These are phyloP conservation scores for Xylota sylvarum DNA, from an alignment of 2,888 invertebrate species.

Conservation along the genomic window DNA sequence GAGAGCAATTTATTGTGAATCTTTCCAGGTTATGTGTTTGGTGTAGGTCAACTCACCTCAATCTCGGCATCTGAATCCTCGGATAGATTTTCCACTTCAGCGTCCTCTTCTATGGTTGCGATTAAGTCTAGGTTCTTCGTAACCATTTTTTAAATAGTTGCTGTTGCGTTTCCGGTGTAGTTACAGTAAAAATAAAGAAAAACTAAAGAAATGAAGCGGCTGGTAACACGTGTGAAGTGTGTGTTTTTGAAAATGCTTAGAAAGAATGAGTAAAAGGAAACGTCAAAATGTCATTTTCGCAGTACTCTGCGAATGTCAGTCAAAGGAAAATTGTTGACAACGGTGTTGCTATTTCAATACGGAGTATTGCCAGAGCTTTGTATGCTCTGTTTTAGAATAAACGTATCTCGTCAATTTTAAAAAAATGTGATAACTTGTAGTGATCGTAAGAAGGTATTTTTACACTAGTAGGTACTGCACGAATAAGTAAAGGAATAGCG, in stretches of 20 bases:
- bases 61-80: conserved; percentile 93
- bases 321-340: neutral
- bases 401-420: too few species aligned
- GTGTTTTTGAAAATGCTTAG: conserved; percentile 47
- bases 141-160: conserved; percentile 78
- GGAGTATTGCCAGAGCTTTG: neutral
- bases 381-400: too few species aligned
- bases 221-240: conserved; percentile 53
- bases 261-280: conserved; percentile 35
- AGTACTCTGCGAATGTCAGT: conserved; percentile 3
- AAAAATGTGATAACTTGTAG: too few species aligned
- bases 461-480: too few species aligned
- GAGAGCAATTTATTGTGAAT: neutral
- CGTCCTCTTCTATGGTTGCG: conserved; percentile 93
- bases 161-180: neutral
- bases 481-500: too few species aligned
- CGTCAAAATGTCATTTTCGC: neutral
- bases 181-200: neutral
- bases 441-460: too few species aligned
- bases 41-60: conserved; percentile 86
- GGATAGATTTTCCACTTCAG: conserved; percentile 92
- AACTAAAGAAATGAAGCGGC: neutral
- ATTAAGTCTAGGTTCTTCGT: conserved; percentile 87
- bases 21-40: conserved; percentile 57
- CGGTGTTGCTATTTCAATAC: neutral